These are phyloP conservation scores for Phalacrocorax aristotelis DNA, from an alignment of 2,113 vertebrate genomes.

Conservation along the genomic window DNA sequence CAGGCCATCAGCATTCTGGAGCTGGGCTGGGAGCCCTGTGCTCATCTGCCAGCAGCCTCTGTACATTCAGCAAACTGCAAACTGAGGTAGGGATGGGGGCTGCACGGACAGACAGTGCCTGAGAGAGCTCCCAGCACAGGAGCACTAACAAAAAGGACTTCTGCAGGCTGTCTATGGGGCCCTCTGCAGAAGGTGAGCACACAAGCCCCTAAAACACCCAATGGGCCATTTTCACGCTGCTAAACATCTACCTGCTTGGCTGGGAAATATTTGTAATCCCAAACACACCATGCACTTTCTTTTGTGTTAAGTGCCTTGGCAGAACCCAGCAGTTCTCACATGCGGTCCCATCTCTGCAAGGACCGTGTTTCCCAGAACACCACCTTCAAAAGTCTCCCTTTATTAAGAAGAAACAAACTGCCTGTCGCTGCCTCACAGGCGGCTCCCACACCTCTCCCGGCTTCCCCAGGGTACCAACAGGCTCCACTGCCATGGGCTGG, in stretches of 20 bases:
- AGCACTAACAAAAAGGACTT: not conserved
- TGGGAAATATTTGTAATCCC: not conserved
- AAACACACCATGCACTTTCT: not conserved
- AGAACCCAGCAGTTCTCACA: not conserved
- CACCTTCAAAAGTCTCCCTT: not conserved
- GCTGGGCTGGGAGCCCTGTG: not conserved
- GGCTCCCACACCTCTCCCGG: not conserved
- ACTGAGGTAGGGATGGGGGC: not conserved
- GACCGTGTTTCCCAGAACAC: not conserved
- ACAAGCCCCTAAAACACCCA: not conserved
- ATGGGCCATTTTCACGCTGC: not conserved
- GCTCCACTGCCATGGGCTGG: not conserved
- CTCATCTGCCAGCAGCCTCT: not conserved
- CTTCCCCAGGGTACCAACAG: not conserved
- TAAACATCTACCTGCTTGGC: not conserved
- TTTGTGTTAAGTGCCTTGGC: not conserved
- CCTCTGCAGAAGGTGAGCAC: not conserved
- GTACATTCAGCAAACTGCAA: not conserved
- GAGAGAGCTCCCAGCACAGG: not conserved
- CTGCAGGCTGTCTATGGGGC: not conserved
- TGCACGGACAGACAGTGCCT: not conserved
- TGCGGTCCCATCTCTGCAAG: not conserved
- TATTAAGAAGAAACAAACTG: not conserved
- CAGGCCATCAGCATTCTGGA: not conserved
- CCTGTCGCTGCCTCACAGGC: not conserved